Evolutionary conservation across 2,888 invertebrate species (phyloP).

Genomic region (Cheilosia scutellata): DNA sequence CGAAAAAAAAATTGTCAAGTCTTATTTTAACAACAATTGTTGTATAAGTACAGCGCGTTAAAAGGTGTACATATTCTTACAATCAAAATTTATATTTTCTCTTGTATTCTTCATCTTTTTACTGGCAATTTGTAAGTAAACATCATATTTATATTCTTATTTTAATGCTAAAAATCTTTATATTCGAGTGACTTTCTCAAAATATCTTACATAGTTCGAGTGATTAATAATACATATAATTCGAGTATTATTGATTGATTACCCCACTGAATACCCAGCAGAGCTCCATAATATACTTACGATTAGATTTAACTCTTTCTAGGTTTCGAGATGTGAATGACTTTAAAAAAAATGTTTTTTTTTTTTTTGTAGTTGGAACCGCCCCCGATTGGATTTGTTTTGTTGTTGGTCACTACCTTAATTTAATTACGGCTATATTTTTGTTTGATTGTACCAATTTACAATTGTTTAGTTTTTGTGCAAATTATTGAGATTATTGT

Average conservation of each 20-base stretch:
- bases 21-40: conserved; percentile 64
- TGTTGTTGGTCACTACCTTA: conserved; percentile 37
- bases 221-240: conserved; percentile 51
- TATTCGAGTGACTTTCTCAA: conserved; percentile 64
- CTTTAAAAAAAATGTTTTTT: conserved; percentile 12
- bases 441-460: conserved; percentile 72
- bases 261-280: conserved; percentile 49
- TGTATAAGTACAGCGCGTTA: conserved; percentile 42
- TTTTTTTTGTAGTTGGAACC: conserved; percentile 30
- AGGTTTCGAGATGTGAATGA: conserved; percentile 57
- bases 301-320: conserved; percentile 66
- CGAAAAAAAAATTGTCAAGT: conserved; percentile 47
- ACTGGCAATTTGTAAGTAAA: conserved; percentile 41
- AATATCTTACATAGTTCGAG: conserved; percentile 67
- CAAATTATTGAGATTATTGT: conserved; percentile 55
- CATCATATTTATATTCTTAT: conserved; percentile 6
- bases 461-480: conserved; percentile 55
- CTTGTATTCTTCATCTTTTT: not conserved
- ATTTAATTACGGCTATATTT: conserved; percentile 34
- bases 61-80: conserved; percentile 30
- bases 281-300: conserved; percentile 45
- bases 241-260: conserved; percentile 56
- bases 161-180: conserved; percentile 42
- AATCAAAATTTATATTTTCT: conserved; percentile 8
- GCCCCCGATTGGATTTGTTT: conserved; percentile 56